A percentile compares a stretch with the other conserved stretches of the same genome.
phyloP scores from a whole-genome alignment of 2,888 invertebrate genomes.

The Megamerina dolium region DNA sequence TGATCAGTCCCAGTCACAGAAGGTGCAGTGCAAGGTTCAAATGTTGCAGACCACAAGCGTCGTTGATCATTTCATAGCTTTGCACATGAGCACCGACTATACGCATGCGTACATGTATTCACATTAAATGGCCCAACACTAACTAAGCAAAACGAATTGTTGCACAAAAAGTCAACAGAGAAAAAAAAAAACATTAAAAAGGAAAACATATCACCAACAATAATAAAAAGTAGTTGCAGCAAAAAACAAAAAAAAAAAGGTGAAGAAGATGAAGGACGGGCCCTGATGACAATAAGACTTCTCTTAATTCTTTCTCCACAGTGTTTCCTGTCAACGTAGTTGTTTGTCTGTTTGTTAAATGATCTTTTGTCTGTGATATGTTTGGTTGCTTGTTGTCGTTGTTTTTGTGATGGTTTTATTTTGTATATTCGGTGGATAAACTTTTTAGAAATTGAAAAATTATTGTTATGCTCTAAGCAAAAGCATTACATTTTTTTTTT shows the following conservation, averaged over 20 bases:
- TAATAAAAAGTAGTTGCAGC: not conserved
- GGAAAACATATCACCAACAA: not conserved
- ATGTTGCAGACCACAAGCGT: conserved; percentile 7
- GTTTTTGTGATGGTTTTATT: too few relatives aligned
- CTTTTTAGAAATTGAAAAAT: too few relatives aligned
- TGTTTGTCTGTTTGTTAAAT: too few relatives aligned
- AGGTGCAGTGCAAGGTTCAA: conserved; percentile 7
- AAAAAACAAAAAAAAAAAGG: not conserved
- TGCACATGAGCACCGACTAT: not conserved
- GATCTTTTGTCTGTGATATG: too few relatives aligned
- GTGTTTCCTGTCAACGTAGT: not conserved
- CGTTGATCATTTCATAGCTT: too few relatives aligned
- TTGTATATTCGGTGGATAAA: too few relatives aligned
- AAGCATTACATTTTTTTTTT: too few relatives aligned
- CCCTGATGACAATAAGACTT: conserved; percentile 3
- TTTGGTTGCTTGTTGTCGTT: too few relatives aligned
- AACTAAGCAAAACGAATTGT: conserved; percentile 15
- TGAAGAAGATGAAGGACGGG: not conserved
- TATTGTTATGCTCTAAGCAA: too few relatives aligned
- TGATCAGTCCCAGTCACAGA: not conserved
- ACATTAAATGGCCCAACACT: conserved; percentile 11
- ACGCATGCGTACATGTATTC: not conserved
- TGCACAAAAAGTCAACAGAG: too few relatives aligned
- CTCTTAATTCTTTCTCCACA: conserved; percentile 5
- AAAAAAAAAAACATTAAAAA: not conserved